A percentile compares a stretch with the other conserved stretches of the same genome.
phyloP scores from a whole-genome alignment of 30 jellyfish, hydroid and myxozoan species.

The Sanderia malayensis region DNA sequence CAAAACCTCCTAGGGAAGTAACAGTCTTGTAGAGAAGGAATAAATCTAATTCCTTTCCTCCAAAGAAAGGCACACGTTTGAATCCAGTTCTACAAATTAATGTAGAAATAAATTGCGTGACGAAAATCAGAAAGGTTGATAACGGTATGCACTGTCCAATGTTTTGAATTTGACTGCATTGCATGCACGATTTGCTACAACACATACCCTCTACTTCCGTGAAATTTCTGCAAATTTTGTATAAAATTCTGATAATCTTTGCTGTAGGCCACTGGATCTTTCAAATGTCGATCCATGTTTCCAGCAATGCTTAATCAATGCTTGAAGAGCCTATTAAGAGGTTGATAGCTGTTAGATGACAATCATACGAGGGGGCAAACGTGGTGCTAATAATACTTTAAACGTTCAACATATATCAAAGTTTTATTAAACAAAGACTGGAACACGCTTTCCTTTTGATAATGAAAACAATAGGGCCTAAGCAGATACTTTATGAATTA shows the following conservation, averaged over 20 bases:
- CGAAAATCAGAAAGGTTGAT: no score
- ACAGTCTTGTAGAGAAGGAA: slow-evolving; percentile 82
- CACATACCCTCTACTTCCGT: slow-evolving; percentile 86
- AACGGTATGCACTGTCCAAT: no score
- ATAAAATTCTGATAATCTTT: slow-evolving; percentile 69
- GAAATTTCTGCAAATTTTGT: slow-evolving; percentile 84
- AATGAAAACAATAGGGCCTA: neutral
- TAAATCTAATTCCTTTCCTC: slow-evolving; percentile 83
- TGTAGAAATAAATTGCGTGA: neutral
- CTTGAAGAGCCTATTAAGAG: no score
- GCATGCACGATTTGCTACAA: no score
- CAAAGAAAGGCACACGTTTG: slow-evolving; percentile 80
- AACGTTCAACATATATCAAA: no score
- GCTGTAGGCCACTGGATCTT: slow-evolving; percentile 53
- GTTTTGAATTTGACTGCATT: no score
- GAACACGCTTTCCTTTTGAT: neutral
- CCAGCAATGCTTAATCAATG: no score
- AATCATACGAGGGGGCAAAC: no score
- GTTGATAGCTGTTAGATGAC: no score
- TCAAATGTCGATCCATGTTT: slow-evolving; percentile 33
- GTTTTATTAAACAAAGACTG: neutral
- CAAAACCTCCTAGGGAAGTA: slow-evolving; percentile 91
- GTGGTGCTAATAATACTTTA: no score
- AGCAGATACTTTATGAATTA: no score
- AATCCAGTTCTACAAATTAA: slow-evolving; percentile 44